Conservation (phyloP, 1,140 invertebrate genomes). For the Aethina tumida region DNA sequence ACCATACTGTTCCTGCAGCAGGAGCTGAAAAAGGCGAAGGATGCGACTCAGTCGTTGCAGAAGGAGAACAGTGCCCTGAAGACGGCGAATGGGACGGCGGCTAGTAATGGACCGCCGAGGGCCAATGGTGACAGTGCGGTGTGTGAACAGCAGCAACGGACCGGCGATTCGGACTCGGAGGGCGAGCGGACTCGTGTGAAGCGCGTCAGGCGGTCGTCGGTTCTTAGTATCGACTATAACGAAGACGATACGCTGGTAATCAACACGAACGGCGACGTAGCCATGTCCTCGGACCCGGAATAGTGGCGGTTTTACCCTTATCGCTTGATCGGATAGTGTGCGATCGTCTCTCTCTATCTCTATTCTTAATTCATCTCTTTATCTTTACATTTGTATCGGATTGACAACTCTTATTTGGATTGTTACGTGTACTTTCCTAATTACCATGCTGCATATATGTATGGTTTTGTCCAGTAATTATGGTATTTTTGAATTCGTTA, state of each 20-base stretch:
- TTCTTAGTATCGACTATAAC: slow-evolving; percentile 60
- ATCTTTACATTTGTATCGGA: not conserved
- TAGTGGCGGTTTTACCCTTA: slow-evolving; percentile 12
- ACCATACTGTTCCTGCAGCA: slow-evolving; percentile 91
- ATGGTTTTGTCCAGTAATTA: slow-evolving; percentile 2
- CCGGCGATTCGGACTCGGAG: slow-evolving; percentile 39
- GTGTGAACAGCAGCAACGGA: slow-evolving; percentile 38
- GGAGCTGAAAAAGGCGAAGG: slow-evolving; percentile 71
- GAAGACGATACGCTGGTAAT: slow-evolving; percentile 49
- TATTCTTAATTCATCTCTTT: not conserved
- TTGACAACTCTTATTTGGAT: not conserved
- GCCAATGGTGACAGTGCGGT: slow-evolving; percentile 32
- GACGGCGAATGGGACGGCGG: slow-evolving; percentile 27
- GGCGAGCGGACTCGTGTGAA: slow-evolving; percentile 41
- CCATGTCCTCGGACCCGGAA: slow-evolving; percentile 36
- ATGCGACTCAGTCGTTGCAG: slow-evolving; percentile 39
- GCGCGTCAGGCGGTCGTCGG: slow-evolving; percentile 56
- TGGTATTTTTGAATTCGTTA: too few species aligned
- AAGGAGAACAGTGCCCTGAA: slow-evolving; percentile 32
- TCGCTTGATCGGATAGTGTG: not conserved
- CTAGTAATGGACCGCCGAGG: slow-evolving; percentile 30
- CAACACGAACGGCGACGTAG: slow-evolving; percentile 44
- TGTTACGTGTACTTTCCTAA: not conserved
- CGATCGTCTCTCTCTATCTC: not conserved
- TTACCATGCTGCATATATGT: slow-evolving; percentile 5